These are phyloP conservation scores for Fopius arisanus DNA, from an alignment of 1,140 invertebrate species.

Conservation along the genomic window DNA sequence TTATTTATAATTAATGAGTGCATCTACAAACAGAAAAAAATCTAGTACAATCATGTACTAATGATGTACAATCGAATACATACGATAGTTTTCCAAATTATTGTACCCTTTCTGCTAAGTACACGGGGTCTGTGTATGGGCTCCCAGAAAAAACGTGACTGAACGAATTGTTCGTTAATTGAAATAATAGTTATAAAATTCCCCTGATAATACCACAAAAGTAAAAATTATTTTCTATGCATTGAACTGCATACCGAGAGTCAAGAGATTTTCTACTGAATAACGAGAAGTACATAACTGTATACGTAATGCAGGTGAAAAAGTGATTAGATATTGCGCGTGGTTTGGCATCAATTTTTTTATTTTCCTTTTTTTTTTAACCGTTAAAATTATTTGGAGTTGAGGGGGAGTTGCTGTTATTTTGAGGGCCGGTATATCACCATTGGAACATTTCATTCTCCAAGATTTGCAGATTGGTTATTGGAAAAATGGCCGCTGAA, in stretches of 20 bases:
- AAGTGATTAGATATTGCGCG: constrained; percentile 22
- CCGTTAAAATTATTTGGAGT: not conserved
- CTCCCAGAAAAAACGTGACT: constrained; percentile 32
- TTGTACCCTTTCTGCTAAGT: too few relatives aligned
- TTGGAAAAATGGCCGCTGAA: constrained; percentile 79
- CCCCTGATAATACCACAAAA: not conserved
- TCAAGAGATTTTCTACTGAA: not conserved
- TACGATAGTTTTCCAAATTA: too few relatives aligned
- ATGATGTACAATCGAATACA: too few relatives aligned
- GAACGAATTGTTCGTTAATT: constrained; percentile 1
- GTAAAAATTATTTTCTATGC: constrained; percentile 36
- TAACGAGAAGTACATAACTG: constrained; percentile 11
- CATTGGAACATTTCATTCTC: constrained; percentile 8
- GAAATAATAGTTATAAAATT: too few relatives aligned
- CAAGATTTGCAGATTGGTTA: constrained; percentile 54
- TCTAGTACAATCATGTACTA: too few relatives aligned
- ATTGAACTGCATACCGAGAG: constrained; percentile 46
- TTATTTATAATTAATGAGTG: too few relatives aligned
- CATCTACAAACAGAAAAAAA: too few relatives aligned
- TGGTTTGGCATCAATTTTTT: constrained; percentile 42
- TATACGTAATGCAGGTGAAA: constrained; percentile 5
- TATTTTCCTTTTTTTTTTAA: not conserved
- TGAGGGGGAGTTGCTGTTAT: not conserved
- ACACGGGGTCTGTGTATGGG: not conserved
- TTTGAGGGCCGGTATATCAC: constrained; percentile 39